Conservation (phyloP, 2,797 vertebrate species). For the Coregonus sp. region DNA sequence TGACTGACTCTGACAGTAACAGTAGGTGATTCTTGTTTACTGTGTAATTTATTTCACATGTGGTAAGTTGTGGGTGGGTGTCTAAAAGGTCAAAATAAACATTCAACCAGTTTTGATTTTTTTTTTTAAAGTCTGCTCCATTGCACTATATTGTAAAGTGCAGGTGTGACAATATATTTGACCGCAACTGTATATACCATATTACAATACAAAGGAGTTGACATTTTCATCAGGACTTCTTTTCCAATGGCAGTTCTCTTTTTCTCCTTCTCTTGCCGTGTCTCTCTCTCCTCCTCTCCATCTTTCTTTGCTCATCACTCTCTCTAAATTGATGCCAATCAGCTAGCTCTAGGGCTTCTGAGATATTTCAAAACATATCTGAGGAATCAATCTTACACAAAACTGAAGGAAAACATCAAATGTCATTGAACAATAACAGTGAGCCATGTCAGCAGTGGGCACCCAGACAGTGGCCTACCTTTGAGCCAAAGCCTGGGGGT, state of each 20-base stretch:
- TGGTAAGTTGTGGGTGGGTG: too few species aligned
- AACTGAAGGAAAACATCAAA: slow-evolving; percentile 82
- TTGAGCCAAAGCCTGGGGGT: slow-evolving; percentile 77
- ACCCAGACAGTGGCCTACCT: slow-evolving; percentile 72
- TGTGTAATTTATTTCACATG: too few species aligned
- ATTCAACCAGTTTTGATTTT: not conserved
- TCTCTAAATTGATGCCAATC: slow-evolving; percentile 37
- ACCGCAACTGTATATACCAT: too few species aligned
- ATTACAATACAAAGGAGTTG: too few species aligned
- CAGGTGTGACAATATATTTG: too few species aligned
- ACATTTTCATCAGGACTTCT: too few species aligned
- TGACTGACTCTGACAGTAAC: too few species aligned
- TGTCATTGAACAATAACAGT: slow-evolving; percentile 84
- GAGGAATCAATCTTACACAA: slow-evolving; percentile 80
- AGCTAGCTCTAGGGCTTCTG: slow-evolving; percentile 71
- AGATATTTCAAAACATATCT: slow-evolving; percentile 79
- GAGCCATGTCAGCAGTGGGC: slow-evolving; percentile 56
- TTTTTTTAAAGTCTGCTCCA: too few species aligned
- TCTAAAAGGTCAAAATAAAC: not conserved
- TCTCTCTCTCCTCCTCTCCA: slow-evolving; percentile 37
- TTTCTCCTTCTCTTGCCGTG: not conserved
- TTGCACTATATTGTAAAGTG: too few species aligned
- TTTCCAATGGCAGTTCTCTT: not conserved
- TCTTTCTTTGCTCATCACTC: not conserved
- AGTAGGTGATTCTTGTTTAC: too few species aligned